Evolutionary conservation across 2,888 invertebrate genomes (phyloP).

Genomic region (Scaptomyza cyrtandrae): DNA sequence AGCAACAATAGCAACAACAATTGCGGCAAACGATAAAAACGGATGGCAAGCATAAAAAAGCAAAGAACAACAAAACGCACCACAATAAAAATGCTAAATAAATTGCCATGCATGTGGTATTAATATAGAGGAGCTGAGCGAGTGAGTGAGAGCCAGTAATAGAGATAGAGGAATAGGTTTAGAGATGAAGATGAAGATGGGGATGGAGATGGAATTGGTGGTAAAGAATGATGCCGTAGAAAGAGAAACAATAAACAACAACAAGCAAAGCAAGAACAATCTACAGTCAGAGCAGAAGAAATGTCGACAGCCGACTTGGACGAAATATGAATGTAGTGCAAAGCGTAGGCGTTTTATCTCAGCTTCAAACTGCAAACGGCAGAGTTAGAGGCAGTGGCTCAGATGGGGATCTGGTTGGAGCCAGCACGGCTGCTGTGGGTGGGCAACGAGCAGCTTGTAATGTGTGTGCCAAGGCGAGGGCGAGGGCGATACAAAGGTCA

Average conservation of each 20-base stretch:
- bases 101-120: slow-evolving; percentile 63
- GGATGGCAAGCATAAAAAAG: slow-evolving; percentile 60
- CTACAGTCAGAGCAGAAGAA: slow-evolving; percentile 35
- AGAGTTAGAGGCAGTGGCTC: not conserved
- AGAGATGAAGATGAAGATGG: slow-evolving; percentile 12
- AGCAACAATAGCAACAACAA: slow-evolving; percentile 37
- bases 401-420: slow-evolving; percentile 25
- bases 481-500: slow-evolving; percentile 72
- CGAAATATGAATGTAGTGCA: slow-evolving; percentile 74
- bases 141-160: slow-evolving; percentile 18
- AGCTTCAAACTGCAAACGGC: slow-evolving; percentile 11
- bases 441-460: slow-evolving; percentile 35
- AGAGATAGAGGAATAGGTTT: slow-evolving; percentile 40
- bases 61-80: slow-evolving; percentile 60
- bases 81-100: slow-evolving; percentile 77
- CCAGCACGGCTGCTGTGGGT: slow-evolving; percentile 44
- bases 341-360: slow-evolving; percentile 67
- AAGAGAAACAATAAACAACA: slow-evolving; percentile 52
- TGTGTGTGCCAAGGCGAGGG: slow-evolving; percentile 37
- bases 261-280: slow-evolving; percentile 30
- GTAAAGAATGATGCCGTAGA: slow-evolving; percentile 19
- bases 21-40: slow-evolving; percentile 44
- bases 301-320: slow-evolving; percentile 34
- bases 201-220: slow-evolving; percentile 19
- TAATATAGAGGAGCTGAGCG: slow-evolving; percentile 41